Conservation (phyloP, 2,888 invertebrate species). For the Drosophila mayaguana region DNA sequence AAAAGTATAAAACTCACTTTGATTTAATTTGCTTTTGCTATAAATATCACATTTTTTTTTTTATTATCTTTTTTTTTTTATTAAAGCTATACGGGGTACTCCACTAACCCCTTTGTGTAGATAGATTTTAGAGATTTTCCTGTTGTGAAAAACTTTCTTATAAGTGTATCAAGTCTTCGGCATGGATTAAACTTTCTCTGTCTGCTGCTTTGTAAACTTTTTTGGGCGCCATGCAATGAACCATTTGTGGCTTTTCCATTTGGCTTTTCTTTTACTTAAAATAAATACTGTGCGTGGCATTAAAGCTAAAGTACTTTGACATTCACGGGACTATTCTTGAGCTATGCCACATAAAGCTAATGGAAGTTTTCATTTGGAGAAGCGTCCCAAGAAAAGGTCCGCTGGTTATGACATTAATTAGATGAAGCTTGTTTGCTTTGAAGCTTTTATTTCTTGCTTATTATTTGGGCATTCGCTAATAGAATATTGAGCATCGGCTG, state of each 20-base stretch:
- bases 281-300: slow-evolving; percentile 61
- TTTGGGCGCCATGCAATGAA: slow-evolving; percentile 49
- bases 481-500: not conserved
- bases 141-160: not conserved
- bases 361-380: not conserved
- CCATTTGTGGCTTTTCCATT: slow-evolving; percentile 50
- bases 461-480: not conserved
- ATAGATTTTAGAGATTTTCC: too few relatives aligned
- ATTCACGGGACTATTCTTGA: slow-evolving; percentile 37
- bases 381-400: slow-evolving; percentile 12
- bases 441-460: slow-evolving; percentile 1
- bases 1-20: too few relatives aligned
- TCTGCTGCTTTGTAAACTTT: slow-evolving; percentile 13
- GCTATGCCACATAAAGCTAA: slow-evolving; percentile 4
- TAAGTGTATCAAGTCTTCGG: not conserved
- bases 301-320: slow-evolving; percentile 61
- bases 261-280: slow-evolving; percentile 50
- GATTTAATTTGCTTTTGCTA: too few relatives aligned
- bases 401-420: slow-evolving; percentile 32
- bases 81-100: too few relatives aligned
- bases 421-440: slow-evolving; percentile 18
- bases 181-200: not conserved
- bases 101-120: too few relatives aligned
- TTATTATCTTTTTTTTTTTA: too few relatives aligned
- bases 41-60: too few relatives aligned